Percentiles rank a stretch among this genome's conserved stretches.
phyloP scores from a whole-genome alignment of 2,113 vertebrate species.

The Antechinus stuartii region DNA sequence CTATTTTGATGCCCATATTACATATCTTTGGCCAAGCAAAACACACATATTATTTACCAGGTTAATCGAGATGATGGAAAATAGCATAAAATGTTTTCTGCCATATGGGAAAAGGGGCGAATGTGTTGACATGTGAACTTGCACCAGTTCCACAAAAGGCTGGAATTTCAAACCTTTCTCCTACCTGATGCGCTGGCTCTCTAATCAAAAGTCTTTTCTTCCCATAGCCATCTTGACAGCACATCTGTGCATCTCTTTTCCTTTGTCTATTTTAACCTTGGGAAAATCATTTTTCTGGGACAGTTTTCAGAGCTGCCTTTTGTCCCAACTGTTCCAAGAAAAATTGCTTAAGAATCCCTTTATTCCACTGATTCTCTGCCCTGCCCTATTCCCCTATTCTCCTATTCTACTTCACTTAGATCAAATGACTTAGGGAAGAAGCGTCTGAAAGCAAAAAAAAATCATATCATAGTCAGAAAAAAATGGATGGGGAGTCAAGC shows the following conservation, averaged over 20 bases:
- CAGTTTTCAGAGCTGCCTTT: constrained; percentile 31
- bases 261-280: constrained; percentile 44
- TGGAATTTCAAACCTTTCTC: constrained; percentile 55
- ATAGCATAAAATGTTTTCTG: constrained; percentile 71
- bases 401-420: constrained; percentile 8
- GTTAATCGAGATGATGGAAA: constrained; percentile 74
- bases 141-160: constrained; percentile 60
- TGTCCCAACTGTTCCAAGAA: constrained; percentile 33
- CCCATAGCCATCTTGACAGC: constrained; percentile 37
- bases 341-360: constrained; percentile 23
- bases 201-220: constrained; percentile 61
- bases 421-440: not conserved
- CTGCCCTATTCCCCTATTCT: not conserved
- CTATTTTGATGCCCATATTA: constrained; percentile 72
- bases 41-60: constrained; percentile 67
- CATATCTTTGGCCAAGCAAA: constrained; percentile 69
- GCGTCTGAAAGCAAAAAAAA: not conserved
- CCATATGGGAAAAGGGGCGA: constrained; percentile 65
- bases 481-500: not conserved
- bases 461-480: not conserved
- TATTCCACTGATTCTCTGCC: constrained; percentile 11
- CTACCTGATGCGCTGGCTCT: constrained; percentile 51
- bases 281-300: constrained; percentile 6
- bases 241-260: constrained; percentile 27
- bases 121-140: constrained; percentile 68